phyloP scores from a whole-genome alignment of 2,888 invertebrate species.

The Athrips mouffetella region DNA sequence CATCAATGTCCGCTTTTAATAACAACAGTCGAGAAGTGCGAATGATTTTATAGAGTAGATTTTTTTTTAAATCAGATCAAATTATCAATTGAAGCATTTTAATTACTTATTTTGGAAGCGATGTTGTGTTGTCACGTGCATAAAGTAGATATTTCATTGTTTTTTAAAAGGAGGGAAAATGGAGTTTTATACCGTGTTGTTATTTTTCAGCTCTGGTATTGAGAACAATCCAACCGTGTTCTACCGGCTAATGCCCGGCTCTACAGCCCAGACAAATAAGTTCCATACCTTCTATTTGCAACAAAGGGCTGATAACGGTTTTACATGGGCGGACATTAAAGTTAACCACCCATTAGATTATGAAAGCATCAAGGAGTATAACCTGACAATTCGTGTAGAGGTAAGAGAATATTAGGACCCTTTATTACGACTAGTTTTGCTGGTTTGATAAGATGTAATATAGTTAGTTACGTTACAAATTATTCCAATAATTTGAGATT shows the following conservation, averaged over 20 bases:
- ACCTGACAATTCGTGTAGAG: constrained; percentile 96
- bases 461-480: too few relatives aligned
- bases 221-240: constrained; percentile 97
- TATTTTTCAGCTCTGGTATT: constrained; percentile 90
- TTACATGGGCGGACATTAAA: constrained; percentile 97
- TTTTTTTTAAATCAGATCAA: too few relatives aligned
- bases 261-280: constrained; percentile 97
- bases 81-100: not conserved
- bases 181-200: constrained; percentile 38
- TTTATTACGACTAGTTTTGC: not conserved
- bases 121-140: constrained; percentile 49
- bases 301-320: constrained; percentile 94
- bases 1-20: too few relatives aligned
- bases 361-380: constrained; percentile 96
- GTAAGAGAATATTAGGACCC: constrained; percentile 69
- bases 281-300: constrained; percentile 96
- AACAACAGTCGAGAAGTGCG: too few relatives aligned
- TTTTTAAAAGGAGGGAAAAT: constrained; percentile 21
- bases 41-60: too few relatives aligned
- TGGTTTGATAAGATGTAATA: too few relatives aligned
- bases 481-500: too few relatives aligned
- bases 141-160: constrained; percentile 35
- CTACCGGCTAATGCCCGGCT: constrained; percentile 96
- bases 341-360: constrained; percentile 97
- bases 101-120: constrained; percentile 9